phyloP scores from a whole-genome alignment of 2,888 invertebrate species.

The Lagria hirta region DNA sequence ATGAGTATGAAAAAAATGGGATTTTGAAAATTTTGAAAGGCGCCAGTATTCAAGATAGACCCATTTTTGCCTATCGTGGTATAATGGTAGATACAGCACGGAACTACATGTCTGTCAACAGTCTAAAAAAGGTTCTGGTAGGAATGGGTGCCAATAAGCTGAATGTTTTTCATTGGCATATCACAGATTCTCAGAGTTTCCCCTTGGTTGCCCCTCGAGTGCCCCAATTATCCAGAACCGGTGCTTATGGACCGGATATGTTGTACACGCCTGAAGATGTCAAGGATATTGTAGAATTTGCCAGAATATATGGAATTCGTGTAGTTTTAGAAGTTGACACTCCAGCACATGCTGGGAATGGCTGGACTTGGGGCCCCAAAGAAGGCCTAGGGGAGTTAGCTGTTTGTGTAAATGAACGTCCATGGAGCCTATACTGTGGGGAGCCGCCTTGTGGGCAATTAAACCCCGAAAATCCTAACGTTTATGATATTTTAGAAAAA shows the following conservation, averaged over 20 bases:
- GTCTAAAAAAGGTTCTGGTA: constrained; percentile 73
- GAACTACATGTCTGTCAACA: constrained; percentile 78
- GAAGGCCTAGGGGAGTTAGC: constrained; percentile 77
- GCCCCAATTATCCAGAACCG: constrained; percentile 78
- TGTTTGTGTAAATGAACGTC: constrained; percentile 73
- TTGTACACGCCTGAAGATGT: constrained; percentile 70
- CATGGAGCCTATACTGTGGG: constrained; percentile 78
- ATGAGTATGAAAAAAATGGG: constrained; percentile 61
- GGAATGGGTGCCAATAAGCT: constrained; percentile 89
- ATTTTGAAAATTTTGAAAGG: constrained; percentile 66
- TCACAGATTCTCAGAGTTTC: constrained; percentile 90
- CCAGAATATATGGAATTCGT: constrained; percentile 78
- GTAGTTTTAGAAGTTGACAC: constrained; percentile 88
- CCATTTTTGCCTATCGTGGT: constrained; percentile 79
- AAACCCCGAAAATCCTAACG: constrained; percentile 78
- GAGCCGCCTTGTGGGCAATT: constrained; percentile 87
- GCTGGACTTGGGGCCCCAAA: constrained; percentile 80
- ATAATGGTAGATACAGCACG: constrained; percentile 88
- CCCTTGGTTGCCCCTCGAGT: constrained; percentile 77
- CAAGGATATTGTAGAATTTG: constrained; percentile 72
- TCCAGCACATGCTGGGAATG: constrained; percentile 86
- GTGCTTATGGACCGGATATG: constrained; percentile 78
- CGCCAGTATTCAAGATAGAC: constrained; percentile 73
- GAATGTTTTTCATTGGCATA: constrained; percentile 93
- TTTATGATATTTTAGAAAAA: constrained; percentile 71